These are phyloP conservation scores for Eulemur rubriventer DNA, from an alignment of 2,797 vertebrate genomes.

Conservation along the genomic window DNA sequence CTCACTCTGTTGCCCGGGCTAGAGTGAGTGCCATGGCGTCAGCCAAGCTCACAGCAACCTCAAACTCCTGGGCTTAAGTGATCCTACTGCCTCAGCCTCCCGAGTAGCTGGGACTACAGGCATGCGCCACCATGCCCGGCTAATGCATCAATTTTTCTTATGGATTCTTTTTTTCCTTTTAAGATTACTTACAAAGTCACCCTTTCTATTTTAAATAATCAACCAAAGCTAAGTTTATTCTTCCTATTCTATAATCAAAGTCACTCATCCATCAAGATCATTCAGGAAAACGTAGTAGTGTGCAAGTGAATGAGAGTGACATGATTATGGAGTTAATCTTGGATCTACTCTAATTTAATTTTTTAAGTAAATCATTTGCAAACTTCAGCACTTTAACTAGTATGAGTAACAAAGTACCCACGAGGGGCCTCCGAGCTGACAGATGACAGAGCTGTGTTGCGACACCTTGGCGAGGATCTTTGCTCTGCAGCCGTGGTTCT, in stretches of 20 bases:
- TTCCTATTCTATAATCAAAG: not conserved
- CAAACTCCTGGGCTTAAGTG: no score
- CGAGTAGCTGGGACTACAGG: no score
- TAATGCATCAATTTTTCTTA: no score
- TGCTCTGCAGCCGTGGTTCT: not conserved
- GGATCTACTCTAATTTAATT: not conserved
- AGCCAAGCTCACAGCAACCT: no score
- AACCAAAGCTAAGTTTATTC: not conserved
- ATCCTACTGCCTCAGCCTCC: no score
- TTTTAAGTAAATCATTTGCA: slow-evolving; percentile 40
- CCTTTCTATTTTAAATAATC: not conserved
- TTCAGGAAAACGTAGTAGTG: not conserved
- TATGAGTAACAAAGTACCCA: not conserved
- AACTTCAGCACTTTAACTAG: not conserved
- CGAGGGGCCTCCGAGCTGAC: not conserved
- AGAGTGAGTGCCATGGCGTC: no score
- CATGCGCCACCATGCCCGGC: no score
- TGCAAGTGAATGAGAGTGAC: not conserved
- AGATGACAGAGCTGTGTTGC: rapidly evolving
- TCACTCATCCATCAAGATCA: not conserved
- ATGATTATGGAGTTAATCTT: not conserved
- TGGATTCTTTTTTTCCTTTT: not conserved
- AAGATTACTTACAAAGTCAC: not conserved
- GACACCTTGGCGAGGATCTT: not conserved
- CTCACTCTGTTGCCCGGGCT: no score